Conservation (phyloP, 1,140 invertebrate genomes). For the Hycleus phaleratus region DNA sequence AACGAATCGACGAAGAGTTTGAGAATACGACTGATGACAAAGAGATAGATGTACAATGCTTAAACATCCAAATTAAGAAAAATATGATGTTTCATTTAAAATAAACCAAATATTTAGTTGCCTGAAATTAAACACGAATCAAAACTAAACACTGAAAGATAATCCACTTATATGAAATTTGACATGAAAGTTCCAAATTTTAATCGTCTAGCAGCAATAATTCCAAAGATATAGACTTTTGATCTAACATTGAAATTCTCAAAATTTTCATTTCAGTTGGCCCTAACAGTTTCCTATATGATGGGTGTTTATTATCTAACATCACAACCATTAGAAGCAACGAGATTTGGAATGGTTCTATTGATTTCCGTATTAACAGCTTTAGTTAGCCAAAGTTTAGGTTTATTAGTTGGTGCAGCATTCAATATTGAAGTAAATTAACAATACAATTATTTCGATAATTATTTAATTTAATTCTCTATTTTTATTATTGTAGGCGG, state of each 20-base stretch:
- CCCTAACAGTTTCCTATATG: conserved; percentile 84
- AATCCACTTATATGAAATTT: too few species aligned
- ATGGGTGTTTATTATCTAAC: conserved; percentile 94
- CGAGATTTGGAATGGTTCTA: conserved; percentile 81
- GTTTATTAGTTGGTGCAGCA: conserved; percentile 84
- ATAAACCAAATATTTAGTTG: conserved; percentile 1
- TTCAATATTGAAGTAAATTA: conserved; percentile 68
- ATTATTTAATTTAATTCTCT: too few species aligned
- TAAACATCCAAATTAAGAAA: neutral
- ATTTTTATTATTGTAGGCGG: conserved; percentile 52
- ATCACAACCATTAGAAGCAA: conserved; percentile 79
- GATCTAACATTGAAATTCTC: too few species aligned
- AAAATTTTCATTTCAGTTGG: conserved; percentile 51
- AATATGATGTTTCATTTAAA: neutral
- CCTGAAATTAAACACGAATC: too few species aligned
- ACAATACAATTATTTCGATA: too few species aligned
- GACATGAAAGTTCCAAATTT: too few species aligned
- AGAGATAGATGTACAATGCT: too few species aligned
- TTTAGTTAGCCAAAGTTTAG: conserved; percentile 85
- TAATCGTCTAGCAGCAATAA: too few species aligned
- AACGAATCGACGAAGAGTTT: too few species aligned
- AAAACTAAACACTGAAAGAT: too few species aligned
- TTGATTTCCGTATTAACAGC: conserved; percentile 82
- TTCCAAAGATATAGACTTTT: too few species aligned
- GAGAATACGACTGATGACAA: too few species aligned